These are phyloP conservation scores for Holacanthella duospinosa DNA, from an alignment of 2,888 invertebrate genomes.

Conservation along the genomic window DNA sequence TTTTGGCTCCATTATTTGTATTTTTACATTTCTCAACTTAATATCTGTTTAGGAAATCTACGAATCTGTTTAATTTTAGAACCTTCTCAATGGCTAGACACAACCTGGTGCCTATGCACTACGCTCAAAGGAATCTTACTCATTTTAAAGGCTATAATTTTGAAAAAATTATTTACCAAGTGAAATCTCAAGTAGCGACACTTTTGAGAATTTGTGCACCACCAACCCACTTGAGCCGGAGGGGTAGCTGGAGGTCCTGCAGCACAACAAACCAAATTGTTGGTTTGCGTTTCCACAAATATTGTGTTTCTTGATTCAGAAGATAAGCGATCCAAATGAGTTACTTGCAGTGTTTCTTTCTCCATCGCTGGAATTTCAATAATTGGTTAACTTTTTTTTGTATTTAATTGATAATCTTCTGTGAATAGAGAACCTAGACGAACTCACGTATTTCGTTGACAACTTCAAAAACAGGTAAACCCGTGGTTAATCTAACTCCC, in stretches of 20 bases:
- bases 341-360: background rate
- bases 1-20: too few relatives aligned
- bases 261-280: background rate
- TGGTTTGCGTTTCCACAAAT: background rate
- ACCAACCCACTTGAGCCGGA: background rate
- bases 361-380: background rate
- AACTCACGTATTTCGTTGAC: background rate
- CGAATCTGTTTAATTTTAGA: too few relatives aligned
- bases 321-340: background rate
- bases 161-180: too few relatives aligned
- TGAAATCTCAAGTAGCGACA: background rate
- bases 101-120: too few relatives aligned
- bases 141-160: too few relatives aligned
- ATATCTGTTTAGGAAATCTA: too few relatives aligned
- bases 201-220: background rate
- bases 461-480: background rate
- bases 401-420: background rate
- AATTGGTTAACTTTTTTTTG: too few relatives aligned
- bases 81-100: too few relatives aligned
- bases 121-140: too few relatives aligned
- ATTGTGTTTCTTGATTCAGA: background rate
- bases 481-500: background rate
- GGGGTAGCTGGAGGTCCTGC: background rate
- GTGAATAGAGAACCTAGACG: too few relatives aligned
- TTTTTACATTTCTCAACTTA: too few relatives aligned